These are phyloP conservation scores for Lamellibrachia luymesi DNA, from an alignment of 1,140 invertebrate genomes.

Conservation along the genomic window DNA sequence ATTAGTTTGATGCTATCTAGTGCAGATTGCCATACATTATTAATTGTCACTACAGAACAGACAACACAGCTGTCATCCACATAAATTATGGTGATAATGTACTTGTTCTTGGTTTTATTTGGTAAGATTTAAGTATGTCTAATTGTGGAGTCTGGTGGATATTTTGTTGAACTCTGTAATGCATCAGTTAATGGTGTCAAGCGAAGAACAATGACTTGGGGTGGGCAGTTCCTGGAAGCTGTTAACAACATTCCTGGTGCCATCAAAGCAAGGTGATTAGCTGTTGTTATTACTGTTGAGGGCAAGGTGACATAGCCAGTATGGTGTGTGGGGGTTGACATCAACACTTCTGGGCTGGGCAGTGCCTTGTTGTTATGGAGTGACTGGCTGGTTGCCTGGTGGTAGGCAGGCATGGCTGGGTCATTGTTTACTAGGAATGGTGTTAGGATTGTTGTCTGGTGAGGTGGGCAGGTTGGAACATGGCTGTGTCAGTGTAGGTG, in stretches of 20 bases:
- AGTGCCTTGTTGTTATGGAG: not conserved
- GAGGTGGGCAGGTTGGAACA: not conserved
- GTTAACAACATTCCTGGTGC: not conserved
- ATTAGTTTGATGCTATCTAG: not conserved
- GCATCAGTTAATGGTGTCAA: not conserved
- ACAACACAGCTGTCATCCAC: not conserved
- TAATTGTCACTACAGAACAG: not conserved
- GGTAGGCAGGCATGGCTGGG: not conserved
- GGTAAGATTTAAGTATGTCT: not conserved
- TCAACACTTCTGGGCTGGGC: not conserved
- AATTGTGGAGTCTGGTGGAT: not conserved
- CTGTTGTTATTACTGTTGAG: not conserved
- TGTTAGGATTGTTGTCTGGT: not conserved
- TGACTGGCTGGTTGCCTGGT: not conserved
- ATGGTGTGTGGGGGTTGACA: not conserved
- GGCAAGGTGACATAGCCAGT: not conserved
- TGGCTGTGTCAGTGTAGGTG: not conserved
- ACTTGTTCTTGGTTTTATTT: not conserved
- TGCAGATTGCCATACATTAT: not conserved
- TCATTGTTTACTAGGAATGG: not conserved
- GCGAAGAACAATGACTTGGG: not conserved
- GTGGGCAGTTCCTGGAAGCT: not conserved
- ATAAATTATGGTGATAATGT: not conserved
- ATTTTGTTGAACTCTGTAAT: not conserved
- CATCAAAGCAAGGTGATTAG: not conserved